Conservation (phyloP, 1,140 invertebrate species). For the Apis dorsata region DNA sequence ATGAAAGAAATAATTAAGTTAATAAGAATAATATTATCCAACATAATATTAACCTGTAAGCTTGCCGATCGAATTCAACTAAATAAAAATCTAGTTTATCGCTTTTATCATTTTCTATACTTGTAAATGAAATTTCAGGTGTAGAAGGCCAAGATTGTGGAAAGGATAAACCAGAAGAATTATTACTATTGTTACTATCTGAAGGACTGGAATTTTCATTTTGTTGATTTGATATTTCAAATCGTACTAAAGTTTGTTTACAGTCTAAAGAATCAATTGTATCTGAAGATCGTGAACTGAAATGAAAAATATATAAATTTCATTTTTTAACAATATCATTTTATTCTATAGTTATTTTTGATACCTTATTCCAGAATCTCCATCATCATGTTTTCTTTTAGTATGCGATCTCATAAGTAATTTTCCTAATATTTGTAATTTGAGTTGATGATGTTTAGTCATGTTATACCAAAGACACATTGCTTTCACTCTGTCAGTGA, state of each 20-base stretch:
- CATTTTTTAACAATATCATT: neutral
- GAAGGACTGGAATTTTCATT: slow-evolving; percentile 70
- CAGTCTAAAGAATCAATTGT: slow-evolving; percentile 57
- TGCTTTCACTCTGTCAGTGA: slow-evolving; percentile 86
- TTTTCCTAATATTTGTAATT: slow-evolving; percentile 88
- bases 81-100: slow-evolving; percentile 71
- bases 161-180: slow-evolving; percentile 69
- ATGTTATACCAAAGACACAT: slow-evolving; percentile 96
- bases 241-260: slow-evolving; percentile 63
- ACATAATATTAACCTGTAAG: slow-evolving; percentile 79
- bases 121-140: slow-evolving; percentile 64
- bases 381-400: slow-evolving; percentile 70
- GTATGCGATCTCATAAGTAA: slow-evolving; percentile 82
- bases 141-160: slow-evolving; percentile 67
- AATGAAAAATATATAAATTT: slow-evolving; percentile 14
- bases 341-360: neutral
- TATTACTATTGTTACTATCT: slow-evolving; percentile 78
- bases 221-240: slow-evolving; percentile 66
- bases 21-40: neutral
- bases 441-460: slow-evolving; percentile 90
- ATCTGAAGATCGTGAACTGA: slow-evolving; percentile 68
- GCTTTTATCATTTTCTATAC: slow-evolving; percentile 66
- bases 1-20: neutral
- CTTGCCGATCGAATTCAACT: slow-evolving; percentile 73
- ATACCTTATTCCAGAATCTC: slow-evolving; percentile 72